These are phyloP conservation scores for Glandiceps talaboti DNA, from an alignment of 53 echinoderm and acorn worm genomes.

Conservation along the genomic window DNA sequence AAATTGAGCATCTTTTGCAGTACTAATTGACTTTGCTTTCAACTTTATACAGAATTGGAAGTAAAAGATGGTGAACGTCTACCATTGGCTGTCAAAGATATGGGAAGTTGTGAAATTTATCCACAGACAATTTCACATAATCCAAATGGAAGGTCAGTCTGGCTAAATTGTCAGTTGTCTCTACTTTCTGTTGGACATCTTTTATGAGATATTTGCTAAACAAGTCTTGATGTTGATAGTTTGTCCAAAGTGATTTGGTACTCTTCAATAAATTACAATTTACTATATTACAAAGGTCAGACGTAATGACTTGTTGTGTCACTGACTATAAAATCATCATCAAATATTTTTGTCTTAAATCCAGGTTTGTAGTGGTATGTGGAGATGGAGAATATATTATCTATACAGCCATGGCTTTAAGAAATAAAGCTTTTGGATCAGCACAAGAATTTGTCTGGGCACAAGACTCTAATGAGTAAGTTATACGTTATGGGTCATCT, in stretches of 20 bases:
- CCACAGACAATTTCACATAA: slow-evolving; percentile 94
- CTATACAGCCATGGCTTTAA: slow-evolving; percentile 97
- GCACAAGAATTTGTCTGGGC: slow-evolving; percentile 97
- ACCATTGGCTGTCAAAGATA: slow-evolving; percentile 86
- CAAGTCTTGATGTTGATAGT: background rate
- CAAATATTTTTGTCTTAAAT: too few species aligned
- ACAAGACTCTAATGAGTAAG: slow-evolving; percentile 95
- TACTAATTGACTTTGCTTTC: too few species aligned
- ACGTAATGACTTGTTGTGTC: too few species aligned
- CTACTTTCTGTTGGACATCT: too few species aligned
- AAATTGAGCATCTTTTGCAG: too few species aligned
- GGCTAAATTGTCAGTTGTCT: too few species aligned
- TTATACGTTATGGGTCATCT: too few species aligned
- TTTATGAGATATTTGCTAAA: background rate
- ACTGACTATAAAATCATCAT: too few species aligned
- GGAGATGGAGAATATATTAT: slow-evolving; percentile 99
- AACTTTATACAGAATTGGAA: slow-evolving; percentile 84
- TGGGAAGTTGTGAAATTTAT: slow-evolving; percentile 98
- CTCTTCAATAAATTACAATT: too few species aligned
- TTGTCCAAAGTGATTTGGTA: background rate
- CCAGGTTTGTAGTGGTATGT: slow-evolving; percentile 94
- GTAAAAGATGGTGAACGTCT: slow-evolving; percentile 93
- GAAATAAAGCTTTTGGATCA: slow-evolving; percentile 95
- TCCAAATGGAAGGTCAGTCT: slow-evolving; percentile 83
- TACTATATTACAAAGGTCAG: too few species aligned